These are phyloP conservation scores for Catocala fraxini DNA, from an alignment of 2,888 invertebrate species.

Conservation along the genomic window DNA sequence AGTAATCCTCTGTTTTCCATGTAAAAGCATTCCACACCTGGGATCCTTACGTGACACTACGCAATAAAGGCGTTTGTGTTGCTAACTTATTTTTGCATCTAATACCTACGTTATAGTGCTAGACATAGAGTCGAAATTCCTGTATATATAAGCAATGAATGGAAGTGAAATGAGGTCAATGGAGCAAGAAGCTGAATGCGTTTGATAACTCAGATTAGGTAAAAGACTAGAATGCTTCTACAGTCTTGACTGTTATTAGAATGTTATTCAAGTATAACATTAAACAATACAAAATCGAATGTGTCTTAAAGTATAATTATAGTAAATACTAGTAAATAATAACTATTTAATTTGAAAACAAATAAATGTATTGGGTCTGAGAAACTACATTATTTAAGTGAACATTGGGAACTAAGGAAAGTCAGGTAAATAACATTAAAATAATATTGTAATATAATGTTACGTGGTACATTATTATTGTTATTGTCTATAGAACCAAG, in stretches of 20 bases:
- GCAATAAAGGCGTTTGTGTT: slow-evolving; percentile 73
- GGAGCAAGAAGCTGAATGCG: slow-evolving; percentile 78
- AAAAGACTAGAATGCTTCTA: slow-evolving; percentile 37
- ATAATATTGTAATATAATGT: too few relatives aligned
- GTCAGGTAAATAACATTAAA: too few relatives aligned
- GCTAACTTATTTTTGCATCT: slow-evolving; percentile 42
- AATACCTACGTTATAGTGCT: slow-evolving; percentile 40
- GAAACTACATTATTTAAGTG: too few relatives aligned
- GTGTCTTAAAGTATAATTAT: too few relatives aligned
- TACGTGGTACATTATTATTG: too few relatives aligned
- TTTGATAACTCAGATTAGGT: slow-evolving; percentile 62
- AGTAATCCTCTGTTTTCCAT: slow-evolving; percentile 75
- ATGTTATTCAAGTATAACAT: slow-evolving; percentile 36
- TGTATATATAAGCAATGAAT: slow-evolving; percentile 28
- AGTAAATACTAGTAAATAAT: too few relatives aligned
- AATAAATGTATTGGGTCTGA: too few relatives aligned
- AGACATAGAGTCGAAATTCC: slow-evolving; percentile 47
- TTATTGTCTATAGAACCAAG: too few relatives aligned
- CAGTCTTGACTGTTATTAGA: slow-evolving; percentile 35
- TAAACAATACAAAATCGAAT: background rate
- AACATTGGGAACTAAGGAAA: too few relatives aligned
- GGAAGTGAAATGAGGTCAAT: slow-evolving; percentile 71
- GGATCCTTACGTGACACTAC: slow-evolving; percentile 80
- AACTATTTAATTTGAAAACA: too few relatives aligned
- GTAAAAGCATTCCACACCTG: slow-evolving; percentile 83